Base-by-base conservation (phyloP, 2,888 invertebrate genomes). In the Dryobota labecula region DNA sequence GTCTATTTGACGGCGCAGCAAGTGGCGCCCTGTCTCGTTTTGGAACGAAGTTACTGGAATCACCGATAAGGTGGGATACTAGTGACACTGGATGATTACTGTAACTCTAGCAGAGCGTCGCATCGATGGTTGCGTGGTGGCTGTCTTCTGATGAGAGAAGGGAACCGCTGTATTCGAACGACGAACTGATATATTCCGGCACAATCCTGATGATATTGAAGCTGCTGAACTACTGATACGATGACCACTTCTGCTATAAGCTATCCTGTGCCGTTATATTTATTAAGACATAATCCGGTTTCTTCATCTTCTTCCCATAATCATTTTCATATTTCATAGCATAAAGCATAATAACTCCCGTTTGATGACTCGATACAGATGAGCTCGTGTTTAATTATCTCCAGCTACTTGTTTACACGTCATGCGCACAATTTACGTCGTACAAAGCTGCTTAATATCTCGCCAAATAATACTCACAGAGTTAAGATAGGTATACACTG, bases 391-490 rank as follows among this genome's bases (percentile, higher is more conserved):
- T 72, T 85, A 84, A 84, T 80, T 76, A 85, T 68, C 57, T 4
- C 56, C 58, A 61, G n/a, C 58, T 51, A 63, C 53, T 63, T 77
- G 71, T 77, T 73, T 79, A 72, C 72, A 58, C 49, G 54, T 64
- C 54, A 53, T 47, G 72, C 56, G 57, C 70, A 63, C 72, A 80
- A 84, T 83, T 77, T 80, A 78, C 76, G 73, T 51, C 73, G 61
- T 65, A 71, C 77, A 79, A 83, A 79, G 80, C 75, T 76, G 78
- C 76, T 82, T 82, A 76, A 70, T 73, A 83, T 76, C 83, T 78
- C 78, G 69, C 68, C 66, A 85, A 86, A 87, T 90, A 86, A 87
- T 87, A 87, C 80, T 83, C 81, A 76, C n/a, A 45, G 33, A 9
- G 24, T 15, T 47, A 43, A 20, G 73, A 9, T 45, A 7, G 38